A percentile compares a stretch with the other conserved stretches of the same genome.
phyloP scores from a whole-genome alignment of 2,113 vertebrate species.

The Dendropsophus ebraccatus region DNA sequence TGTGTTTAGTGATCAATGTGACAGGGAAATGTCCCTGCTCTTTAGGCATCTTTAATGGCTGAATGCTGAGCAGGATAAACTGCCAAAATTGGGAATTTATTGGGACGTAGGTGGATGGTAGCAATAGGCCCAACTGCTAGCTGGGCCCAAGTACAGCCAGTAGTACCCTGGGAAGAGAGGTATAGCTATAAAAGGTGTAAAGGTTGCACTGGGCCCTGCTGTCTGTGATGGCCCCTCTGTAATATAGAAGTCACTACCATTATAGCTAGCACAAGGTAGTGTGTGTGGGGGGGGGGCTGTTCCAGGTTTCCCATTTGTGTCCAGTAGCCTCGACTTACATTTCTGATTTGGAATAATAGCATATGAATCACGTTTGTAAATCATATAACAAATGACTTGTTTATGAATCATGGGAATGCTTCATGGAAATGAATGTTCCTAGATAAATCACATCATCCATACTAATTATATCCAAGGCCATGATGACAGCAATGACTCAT shows the following conservation, averaged over 20 bases:
- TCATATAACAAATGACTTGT: conserved; percentile 23
- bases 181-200: too few relatives aligned
- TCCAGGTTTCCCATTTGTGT: neutral
- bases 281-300: neutral
- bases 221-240: too few relatives aligned
- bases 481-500: conserved; percentile 18
- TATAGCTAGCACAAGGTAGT: neutral
- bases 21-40: too few relatives aligned
- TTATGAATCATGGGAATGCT: conserved; percentile 8
- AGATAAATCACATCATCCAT: conserved; percentile 43
- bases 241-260: neutral
- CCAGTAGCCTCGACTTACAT: neutral
- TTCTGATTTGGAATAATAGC: neutral
- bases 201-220: too few relatives aligned
- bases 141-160: too few relatives aligned
- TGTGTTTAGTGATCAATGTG: too few relatives aligned
- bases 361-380: neutral
- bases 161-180: too few relatives aligned
- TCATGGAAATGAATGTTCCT: conserved; percentile 31
- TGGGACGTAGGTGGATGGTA: too few relatives aligned
- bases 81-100: too few relatives aligned
- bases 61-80: too few relatives aligned
- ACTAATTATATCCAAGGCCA: conserved; percentile 39
- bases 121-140: too few relatives aligned
- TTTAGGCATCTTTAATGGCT: too few relatives aligned